Evolutionary conservation across 2,797 vertebrate species (phyloP).

Genomic region (Lagocephalus sceleratus): DNA sequence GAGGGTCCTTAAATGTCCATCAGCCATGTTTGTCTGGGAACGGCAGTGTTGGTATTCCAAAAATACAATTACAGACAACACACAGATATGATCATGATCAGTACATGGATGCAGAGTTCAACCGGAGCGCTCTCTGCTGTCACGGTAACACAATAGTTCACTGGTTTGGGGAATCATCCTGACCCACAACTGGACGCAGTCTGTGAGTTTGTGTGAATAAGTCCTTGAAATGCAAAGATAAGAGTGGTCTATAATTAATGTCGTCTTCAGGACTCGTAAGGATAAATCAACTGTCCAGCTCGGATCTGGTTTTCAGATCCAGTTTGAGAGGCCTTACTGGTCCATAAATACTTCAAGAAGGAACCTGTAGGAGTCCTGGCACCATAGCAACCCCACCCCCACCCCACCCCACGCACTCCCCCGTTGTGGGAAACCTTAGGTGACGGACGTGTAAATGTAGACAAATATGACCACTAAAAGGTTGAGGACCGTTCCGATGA

Average conservation of each 20-base stretch:
- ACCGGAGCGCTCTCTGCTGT: too few relatives aligned
- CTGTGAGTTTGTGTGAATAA: too few relatives aligned
- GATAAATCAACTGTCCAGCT: constrained; percentile 39
- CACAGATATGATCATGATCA: too few relatives aligned
- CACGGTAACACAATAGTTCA: too few relatives aligned
- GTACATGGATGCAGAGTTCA: too few relatives aligned
- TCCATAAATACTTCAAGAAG: constrained; percentile 36
- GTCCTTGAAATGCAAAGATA: background rate
- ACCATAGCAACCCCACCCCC: constrained; percentile 15
- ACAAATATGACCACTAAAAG: constrained; percentile 79
- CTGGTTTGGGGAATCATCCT: too few relatives aligned
- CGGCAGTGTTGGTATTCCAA: constrained; percentile 39
- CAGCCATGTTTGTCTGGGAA: constrained; percentile 1
- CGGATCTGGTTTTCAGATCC: constrained; percentile 16
- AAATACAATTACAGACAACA: background rate
- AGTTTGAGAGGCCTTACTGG: constrained; percentile 20
- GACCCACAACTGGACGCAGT: too few relatives aligned
- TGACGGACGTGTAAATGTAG: constrained; percentile 77
- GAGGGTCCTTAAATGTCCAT: background rate
- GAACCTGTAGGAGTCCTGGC: constrained; percentile 5
- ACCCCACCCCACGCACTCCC: background rate
- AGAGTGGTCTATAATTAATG: constrained; percentile 8
- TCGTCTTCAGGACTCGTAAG: constrained; percentile 12
- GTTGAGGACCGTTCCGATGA: constrained; percentile 82
- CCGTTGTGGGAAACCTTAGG: constrained; percentile 30